phyloP scores from a whole-genome alignment of 92 coral and sea anemone species.

The Zoanthus sansibaricus region DNA sequence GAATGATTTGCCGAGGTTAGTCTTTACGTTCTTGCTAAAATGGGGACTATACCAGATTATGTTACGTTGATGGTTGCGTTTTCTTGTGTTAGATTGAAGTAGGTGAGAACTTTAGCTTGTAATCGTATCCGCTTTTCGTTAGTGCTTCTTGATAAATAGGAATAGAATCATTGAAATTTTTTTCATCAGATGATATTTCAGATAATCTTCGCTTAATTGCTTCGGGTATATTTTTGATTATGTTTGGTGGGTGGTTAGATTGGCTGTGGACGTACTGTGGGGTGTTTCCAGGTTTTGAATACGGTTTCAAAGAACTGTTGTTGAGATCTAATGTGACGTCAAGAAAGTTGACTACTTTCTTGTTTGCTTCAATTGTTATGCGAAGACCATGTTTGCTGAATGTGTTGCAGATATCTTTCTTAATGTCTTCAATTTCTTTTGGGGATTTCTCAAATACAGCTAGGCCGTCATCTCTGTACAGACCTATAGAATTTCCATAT shows the following conservation, averaged over 20 bases:
- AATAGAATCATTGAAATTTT: background rate
- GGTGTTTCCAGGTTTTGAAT: constrained; percentile 12
- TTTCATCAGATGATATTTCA: constrained; percentile 22
- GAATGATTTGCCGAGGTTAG: background rate
- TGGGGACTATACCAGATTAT: background rate
- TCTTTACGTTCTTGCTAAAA: background rate
- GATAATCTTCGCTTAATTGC: background rate
- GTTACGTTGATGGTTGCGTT: background rate
- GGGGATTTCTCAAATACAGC: constrained; percentile 3
- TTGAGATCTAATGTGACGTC: background rate
- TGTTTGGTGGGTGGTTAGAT: background rate
- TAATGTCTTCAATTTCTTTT: background rate
- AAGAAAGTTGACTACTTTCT: too few species aligned
- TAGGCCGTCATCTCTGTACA: constrained; percentile 1
- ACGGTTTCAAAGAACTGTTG: background rate
- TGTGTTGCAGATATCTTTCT: background rate
- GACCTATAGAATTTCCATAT: too few species aligned
- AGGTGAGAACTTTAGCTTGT: background rate
- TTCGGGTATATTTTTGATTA: background rate
- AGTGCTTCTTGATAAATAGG: constrained; percentile 23
- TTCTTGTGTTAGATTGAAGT: background rate
- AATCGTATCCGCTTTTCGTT: background rate
- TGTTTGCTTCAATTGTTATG: background rate
- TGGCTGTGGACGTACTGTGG: constrained; percentile 13
- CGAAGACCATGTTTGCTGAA: constrained; percentile 20